These are phyloP conservation scores for Abramis brama DNA, from an alignment of 2,113 vertebrate species.

Conservation along the genomic window DNA sequence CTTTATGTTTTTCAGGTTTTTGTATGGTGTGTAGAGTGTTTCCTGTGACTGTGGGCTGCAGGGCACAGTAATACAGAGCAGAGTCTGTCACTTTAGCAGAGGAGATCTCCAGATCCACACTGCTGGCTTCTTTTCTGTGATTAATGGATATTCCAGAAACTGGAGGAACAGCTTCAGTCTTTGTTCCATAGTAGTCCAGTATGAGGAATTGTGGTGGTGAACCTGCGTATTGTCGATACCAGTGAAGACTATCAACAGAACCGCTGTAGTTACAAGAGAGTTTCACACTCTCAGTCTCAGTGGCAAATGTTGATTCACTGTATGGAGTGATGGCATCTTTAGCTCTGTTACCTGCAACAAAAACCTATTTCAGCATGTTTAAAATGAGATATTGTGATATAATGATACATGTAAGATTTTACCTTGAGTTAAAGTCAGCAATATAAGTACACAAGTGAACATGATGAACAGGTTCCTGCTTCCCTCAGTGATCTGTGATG, in stretches of 20 bases:
- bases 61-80: slow-evolving; percentile 36
- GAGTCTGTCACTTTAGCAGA: slow-evolving; percentile 24
- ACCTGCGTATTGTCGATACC: slow-evolving; percentile 46
- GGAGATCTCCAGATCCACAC: slow-evolving; percentile 15
- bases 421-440: slow-evolving; percentile 12
- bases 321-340: slow-evolving; percentile 18
- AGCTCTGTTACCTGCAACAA: not conserved
- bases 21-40: not conserved
- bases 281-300: not conserved
- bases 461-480: not conserved
- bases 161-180: not conserved
- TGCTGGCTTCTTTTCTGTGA: not conserved
- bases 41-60: too few relatives aligned
- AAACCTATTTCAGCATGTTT: not conserved
- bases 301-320: not conserved
- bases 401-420: not conserved
- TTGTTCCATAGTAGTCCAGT: not conserved
- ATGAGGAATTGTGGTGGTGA: slow-evolving; percentile 22
- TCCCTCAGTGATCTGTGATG: not conserved
- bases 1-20: too few relatives aligned
- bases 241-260: slow-evolving; percentile 13
- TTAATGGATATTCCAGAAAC: slow-evolving; percentile 1
- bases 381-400: not conserved
- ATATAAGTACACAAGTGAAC: not conserved
- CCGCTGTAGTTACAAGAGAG: slow-evolving; percentile 35